Conservation (phyloP, 2,797 vertebrate species). For the Petrocephalus schoutedeni region DNA sequence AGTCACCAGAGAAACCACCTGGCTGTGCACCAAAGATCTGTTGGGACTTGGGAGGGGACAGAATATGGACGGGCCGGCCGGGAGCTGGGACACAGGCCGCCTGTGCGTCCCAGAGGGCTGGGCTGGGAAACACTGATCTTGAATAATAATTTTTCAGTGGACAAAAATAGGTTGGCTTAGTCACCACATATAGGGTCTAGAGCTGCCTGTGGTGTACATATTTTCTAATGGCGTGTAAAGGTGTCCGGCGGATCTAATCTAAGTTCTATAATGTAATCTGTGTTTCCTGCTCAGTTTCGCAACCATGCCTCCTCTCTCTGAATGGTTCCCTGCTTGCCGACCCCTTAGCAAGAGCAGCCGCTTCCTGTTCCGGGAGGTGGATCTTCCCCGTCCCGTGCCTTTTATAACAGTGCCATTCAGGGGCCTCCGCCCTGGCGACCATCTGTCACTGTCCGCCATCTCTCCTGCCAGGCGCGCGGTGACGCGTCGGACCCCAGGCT, state of each 20-base stretch:
- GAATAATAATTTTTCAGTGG: not conserved
- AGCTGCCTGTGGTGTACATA: not conserved
- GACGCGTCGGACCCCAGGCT: conserved; percentile 50
- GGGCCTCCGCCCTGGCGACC: conserved; percentile 63
- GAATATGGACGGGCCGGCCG: not conserved
- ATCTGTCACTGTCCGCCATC: conserved; percentile 62
- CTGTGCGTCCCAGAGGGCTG: not conserved
- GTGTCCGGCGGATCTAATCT: not conserved
- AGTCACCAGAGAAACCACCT: too few relatives aligned
- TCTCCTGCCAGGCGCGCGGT: conserved; percentile 49
- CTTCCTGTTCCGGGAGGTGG: not conserved
- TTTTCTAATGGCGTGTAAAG: not conserved
- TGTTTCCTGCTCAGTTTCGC: not conserved
- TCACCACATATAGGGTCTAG: not conserved
- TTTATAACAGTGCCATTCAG: conserved; percentile 30
- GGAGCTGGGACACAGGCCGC: not conserved
- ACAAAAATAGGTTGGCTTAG: not conserved
- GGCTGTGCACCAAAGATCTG: too few relatives aligned
- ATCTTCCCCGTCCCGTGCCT: conserved; percentile 52
- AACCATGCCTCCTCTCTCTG: not conserved
- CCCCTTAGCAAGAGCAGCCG: not conserved
- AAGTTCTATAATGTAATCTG: not conserved
- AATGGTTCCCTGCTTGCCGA: not conserved
- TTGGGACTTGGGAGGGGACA: not conserved
- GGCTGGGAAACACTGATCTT: not conserved